Conservation (phyloP, 2,113 vertebrate genomes). For the Xenopus borealis region DNA sequence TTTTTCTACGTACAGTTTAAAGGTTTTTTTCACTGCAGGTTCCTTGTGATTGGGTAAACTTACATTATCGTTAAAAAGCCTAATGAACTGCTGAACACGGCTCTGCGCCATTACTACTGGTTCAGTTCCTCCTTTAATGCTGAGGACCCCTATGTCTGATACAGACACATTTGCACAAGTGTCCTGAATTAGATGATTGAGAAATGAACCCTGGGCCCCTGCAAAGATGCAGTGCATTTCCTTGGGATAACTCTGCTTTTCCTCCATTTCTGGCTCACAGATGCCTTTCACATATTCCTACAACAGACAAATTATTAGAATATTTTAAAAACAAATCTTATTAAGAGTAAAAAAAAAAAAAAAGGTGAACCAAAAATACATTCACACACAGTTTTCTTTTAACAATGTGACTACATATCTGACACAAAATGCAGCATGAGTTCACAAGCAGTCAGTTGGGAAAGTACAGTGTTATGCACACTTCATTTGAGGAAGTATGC, state of each 20-base stretch:
- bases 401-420: too few species aligned
- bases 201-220: conserved; percentile 81
- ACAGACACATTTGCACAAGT: conserved; percentile 87
- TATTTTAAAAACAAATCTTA: not conserved
- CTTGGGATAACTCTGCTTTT: conserved; percentile 84
- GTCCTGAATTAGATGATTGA: conserved; percentile 83
- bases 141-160: conserved; percentile 77
- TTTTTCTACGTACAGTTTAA: conserved; percentile 87
- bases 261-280: conserved; percentile 89
- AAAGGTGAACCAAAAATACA: not conserved
- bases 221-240: conserved; percentile 97
- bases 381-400: not conserved
- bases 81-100: conserved; percentile 89
- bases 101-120: conserved; percentile 94
- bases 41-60: conserved; percentile 75
- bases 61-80: conserved; percentile 83
- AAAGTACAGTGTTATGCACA: too few species aligned
- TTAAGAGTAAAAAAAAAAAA: not conserved
- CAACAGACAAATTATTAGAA: conserved; percentile 31
- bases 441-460: too few species aligned
- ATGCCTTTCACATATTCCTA: conserved; percentile 93
- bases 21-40: conserved; percentile 79
- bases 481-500: too few species aligned
- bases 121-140: conserved; percentile 78
- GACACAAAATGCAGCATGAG: too few species aligned